Percentiles rank a stretch among this genome's conserved stretches.
Evolutionary conservation across 2,113 vertebrate genomes (phyloP).

Genomic region (Egretta garzetta): DNA sequence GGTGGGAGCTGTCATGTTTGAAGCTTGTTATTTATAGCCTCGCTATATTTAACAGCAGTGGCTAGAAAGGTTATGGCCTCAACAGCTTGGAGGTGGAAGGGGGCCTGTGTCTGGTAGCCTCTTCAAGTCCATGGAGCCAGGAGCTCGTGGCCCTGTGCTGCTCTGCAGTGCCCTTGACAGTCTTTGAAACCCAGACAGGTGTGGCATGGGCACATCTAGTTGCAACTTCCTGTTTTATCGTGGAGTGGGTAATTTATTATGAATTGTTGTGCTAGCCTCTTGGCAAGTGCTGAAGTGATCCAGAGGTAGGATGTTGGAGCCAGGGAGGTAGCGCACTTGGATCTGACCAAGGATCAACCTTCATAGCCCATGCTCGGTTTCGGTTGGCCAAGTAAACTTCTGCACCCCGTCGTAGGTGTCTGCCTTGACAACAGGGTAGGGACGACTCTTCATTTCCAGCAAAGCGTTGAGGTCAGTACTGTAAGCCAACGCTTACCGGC

Average conservation of each 20-base stretch:
- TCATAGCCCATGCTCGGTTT: fast-evolving
- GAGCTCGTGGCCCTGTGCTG: too few species aligned
- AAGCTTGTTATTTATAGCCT: not conserved
- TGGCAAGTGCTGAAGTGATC: not conserved
- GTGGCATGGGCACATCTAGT: not conserved
- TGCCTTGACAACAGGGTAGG: not conserved
- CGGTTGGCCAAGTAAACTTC: not conserved
- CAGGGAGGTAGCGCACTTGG: not conserved
- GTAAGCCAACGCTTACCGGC: not conserved
- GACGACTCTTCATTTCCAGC: not conserved
- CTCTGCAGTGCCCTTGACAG: not conserved
- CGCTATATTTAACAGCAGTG: not conserved
- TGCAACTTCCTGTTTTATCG: not conserved
- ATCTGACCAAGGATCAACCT: not conserved
- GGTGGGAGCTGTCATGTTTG: not conserved
- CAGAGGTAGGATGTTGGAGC: not conserved
- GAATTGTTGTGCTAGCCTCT: not conserved
- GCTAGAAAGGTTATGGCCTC: not conserved
- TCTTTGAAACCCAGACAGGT: not conserved
- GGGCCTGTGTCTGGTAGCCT: not conserved
- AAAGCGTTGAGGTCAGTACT: fast-evolving
- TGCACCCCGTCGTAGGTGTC: not conserved
- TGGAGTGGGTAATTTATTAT: fast-evolving
- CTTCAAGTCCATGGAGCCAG: fast-evolving
- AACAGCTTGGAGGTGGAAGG: not conserved